phyloP scores from a whole-genome alignment of 2,888 invertebrate species.

The Portevinia maculata region DNA sequence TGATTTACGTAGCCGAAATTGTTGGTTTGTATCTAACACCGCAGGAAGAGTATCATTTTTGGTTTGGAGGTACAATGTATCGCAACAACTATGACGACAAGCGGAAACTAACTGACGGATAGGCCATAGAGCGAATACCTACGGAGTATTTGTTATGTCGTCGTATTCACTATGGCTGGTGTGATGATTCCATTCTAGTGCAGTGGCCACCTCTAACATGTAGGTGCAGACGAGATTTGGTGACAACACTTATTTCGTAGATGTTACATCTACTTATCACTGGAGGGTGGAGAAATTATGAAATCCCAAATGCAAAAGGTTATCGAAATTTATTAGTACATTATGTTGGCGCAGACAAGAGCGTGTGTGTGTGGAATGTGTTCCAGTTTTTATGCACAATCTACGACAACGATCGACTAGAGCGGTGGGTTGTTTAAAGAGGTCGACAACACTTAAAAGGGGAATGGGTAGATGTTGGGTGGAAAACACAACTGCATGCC shows the following conservation, averaged over 20 bases:
- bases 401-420: conserved; percentile 7
- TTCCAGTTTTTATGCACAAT: conserved; percentile 6
- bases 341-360: conserved; percentile 9
- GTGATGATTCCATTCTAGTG: conserved; percentile 19
- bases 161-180: conserved; percentile 24
- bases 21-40: conserved; percentile 57
- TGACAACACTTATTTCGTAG: conserved; percentile 11
- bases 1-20: conserved; percentile 67
- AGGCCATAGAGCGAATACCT: conserved; percentile 14
- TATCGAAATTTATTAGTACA: conserved; percentile 52
- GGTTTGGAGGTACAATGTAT: conserved; percentile 27
- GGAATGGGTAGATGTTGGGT: background rate
- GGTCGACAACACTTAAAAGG: conserved; percentile 35
- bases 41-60: conserved; percentile 26
- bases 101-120: conserved; percentile 40
- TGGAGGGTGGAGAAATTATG: conserved; percentile 23
- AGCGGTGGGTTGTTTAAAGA: conserved; percentile 25
- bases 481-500: background rate
- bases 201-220: conserved; percentile 16
- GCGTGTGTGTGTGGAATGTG: background rate
- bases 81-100: conserved; percentile 67
- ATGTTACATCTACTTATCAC: conserved; percentile 23
- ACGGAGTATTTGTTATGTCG: conserved; percentile 27
- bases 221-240: too few relatives aligned
- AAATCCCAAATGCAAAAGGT: conserved; percentile 28